Evolutionary conservation across 2,888 invertebrate species (phyloP).

Genomic region (Beris morrisii): DNA sequence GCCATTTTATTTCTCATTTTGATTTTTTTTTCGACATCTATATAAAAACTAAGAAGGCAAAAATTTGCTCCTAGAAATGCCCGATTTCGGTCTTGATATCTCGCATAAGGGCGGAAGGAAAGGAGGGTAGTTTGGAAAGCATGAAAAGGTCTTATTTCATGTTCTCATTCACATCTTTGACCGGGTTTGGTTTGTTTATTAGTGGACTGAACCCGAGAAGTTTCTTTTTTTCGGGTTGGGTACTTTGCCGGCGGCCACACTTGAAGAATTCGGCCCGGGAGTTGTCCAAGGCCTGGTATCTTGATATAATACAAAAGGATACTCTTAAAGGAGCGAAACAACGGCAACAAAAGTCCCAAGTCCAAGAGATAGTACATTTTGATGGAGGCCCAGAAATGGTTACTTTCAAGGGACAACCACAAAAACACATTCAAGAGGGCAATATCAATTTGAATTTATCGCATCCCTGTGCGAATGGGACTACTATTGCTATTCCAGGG

Average conservation of each 20-base stretch:
- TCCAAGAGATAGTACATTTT: slow-evolving; percentile 15
- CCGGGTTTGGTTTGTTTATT: slow-evolving; percentile 29
- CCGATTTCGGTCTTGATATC: slow-evolving; percentile 12
- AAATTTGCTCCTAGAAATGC: slow-evolving; percentile 23
- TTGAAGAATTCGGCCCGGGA: neutral
- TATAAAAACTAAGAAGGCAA: slow-evolving; percentile 11
- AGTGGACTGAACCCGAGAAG: slow-evolving; percentile 24
- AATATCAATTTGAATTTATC: slow-evolving; percentile 33
- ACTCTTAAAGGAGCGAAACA: too few species aligned
- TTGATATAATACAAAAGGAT: too few species aligned
- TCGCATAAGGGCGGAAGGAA: slow-evolving; percentile 21
- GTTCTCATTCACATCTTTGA: slow-evolving; percentile 7
- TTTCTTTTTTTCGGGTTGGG: slow-evolving; percentile 26
- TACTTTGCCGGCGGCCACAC: slow-evolving; percentile 14
- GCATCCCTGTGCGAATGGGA: slow-evolving; percentile 15
- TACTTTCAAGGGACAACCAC: slow-evolving; percentile 21
- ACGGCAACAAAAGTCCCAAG: too few species aligned
- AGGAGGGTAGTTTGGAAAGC: slow-evolving; percentile 1
- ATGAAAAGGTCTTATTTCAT: slow-evolving; percentile 23
- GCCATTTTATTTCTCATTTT: slow-evolving; percentile 16
- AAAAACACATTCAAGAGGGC: slow-evolving; percentile 24
- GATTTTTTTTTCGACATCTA: neutral
- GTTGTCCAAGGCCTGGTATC: too few species aligned
- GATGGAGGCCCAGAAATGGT: slow-evolving; percentile 27
- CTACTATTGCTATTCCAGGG: slow-evolving; percentile 1